Evolutionary conservation across 2,888 invertebrate species (phyloP), one percentile per base, ranked within the genome.

Genomic region (Acheta domesticus): DNA sequence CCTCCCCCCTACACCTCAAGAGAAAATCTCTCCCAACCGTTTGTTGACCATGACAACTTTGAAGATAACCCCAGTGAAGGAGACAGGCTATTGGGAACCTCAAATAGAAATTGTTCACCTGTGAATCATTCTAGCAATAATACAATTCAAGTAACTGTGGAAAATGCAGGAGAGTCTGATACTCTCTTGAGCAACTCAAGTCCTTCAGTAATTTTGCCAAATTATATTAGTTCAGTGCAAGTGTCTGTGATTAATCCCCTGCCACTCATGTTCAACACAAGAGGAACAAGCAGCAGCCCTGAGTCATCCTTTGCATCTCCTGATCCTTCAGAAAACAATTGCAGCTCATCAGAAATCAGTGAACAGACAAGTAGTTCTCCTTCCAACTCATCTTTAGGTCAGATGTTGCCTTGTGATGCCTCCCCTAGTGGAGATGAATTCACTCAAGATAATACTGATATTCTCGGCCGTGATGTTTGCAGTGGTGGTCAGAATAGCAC

Each of bases 1-100:
- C 89, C 89, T n/a, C 89, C 89, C 49, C 88, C 88, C 0, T 89
- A 88, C 81, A 85, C 85, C 5, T 86, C 86, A 12, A 83, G 81
- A 16, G 85, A 85, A 81, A 85, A 85, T 81, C 80, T 84, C 14
- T 73, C 76, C 62, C 77, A 74, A 2, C 48, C 77, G 20, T 74
- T n/a, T 75, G 75, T n/a, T 11, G 76, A 79, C 48, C 14, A 50
- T 19, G 75, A 23, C 20, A 74, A 77, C 5, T 12, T 14, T 14
- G 79, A 79, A 11, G 74, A 78, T 21, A 48, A 48, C 36, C 75
- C 79, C 21, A 8, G 76, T 36, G 79, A 79, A 75, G 23, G 79
- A 19, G 79, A 79, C n/a, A 77, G 76, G 4, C 77, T 79, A 2
- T 49, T 79, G 12, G 77, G 77, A 75, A 75, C 20, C 11, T 36